Percentiles rank a stretch among this genome's conserved stretches.
These are phyloP conservation scores for Carcinoscorpius rotundicauda DNA, from an alignment of 1,140 invertebrate species.

Conservation along the genomic window DNA sequence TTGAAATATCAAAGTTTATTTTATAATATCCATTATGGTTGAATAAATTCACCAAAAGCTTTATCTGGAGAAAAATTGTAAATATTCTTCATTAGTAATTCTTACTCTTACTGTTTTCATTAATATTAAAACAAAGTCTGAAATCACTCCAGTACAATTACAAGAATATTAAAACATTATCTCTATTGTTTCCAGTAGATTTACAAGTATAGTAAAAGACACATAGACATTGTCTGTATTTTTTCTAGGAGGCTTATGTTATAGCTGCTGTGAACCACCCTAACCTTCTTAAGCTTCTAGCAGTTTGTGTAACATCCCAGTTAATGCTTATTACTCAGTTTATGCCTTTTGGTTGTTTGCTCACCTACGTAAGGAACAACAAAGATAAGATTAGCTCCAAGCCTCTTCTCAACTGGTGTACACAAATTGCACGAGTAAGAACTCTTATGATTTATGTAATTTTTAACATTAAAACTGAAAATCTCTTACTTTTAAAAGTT, in stretches of 20 bases:
- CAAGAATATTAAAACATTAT: background rate
- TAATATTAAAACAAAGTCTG: too few species aligned
- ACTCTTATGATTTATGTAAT: too few species aligned
- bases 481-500: too few species aligned
- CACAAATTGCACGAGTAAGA: conserved; percentile 80
- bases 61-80: too few species aligned
- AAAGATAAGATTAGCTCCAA: conserved; percentile 91
- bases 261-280: conserved; percentile 96
- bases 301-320: conserved; percentile 92
- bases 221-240: too few species aligned
- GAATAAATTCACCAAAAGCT: too few species aligned
- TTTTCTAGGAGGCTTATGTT: conserved; percentile 72
- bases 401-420: conserved; percentile 89
- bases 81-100: too few species aligned
- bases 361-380: conserved; percentile 89
- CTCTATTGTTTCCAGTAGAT: background rate
- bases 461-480: too few species aligned
- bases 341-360: conserved; percentile 88
- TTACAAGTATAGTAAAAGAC: conserved; percentile 6
- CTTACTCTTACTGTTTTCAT: too few species aligned
- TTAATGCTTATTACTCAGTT: conserved; percentile 96
- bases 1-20: too few species aligned
- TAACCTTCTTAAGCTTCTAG: conserved; percentile 82
- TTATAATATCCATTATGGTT: too few species aligned
- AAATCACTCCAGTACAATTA: too few species aligned